A percentile compares a stretch with the other conserved stretches of the same genome.
Evolutionary conservation across 2,113 vertebrate species (phyloP).

Genomic region (Trichomycterus rosablanca): DNA sequence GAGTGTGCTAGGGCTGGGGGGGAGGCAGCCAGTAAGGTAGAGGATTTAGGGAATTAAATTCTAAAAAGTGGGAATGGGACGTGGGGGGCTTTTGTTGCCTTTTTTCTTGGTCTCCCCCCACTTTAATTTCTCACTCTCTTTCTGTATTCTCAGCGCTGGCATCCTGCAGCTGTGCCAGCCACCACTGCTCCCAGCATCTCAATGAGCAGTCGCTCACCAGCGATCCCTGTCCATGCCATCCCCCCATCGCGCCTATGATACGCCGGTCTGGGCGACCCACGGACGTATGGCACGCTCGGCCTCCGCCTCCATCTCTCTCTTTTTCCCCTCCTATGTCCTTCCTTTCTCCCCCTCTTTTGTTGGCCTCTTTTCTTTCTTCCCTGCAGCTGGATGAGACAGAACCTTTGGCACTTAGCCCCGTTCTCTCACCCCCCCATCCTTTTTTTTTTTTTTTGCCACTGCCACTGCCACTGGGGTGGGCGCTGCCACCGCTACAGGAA

Average conservation of each 20-base stretch:
- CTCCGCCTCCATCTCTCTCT: conserved; percentile 18
- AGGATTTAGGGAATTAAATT: conserved; percentile 73
- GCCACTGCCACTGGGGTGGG: conserved; percentile 55
- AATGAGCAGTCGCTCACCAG: conserved; percentile 67
- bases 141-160: conserved; percentile 64
- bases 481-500: conserved; percentile 55
- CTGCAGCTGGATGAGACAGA: conserved; percentile 66
- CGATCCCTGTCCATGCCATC: conserved; percentile 39
- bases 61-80: conserved; percentile 55
- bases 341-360: conserved; percentile 51
- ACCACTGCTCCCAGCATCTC: conserved; percentile 73
- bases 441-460: too few species aligned
- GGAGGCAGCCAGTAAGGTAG: conserved; percentile 53
- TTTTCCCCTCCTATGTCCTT: conserved; percentile 24
- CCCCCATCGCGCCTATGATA: conserved; percentile 8
- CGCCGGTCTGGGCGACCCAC: neutral
- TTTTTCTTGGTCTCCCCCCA: conserved; percentile 62
- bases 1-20: conserved; percentile 49
- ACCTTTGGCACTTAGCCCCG: conserved; percentile 64
- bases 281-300: neutral
- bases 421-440: conserved; percentile 49
- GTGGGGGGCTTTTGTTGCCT: conserved; percentile 67
- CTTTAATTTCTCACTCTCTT: conserved; percentile 7
- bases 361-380: conserved; percentile 46
- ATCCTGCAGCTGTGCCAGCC: conserved; percentile 76